These are phyloP conservation scores for Halocaridina rubra DNA, from an alignment of 2,888 invertebrate genomes.

Conservation along the genomic window DNA sequence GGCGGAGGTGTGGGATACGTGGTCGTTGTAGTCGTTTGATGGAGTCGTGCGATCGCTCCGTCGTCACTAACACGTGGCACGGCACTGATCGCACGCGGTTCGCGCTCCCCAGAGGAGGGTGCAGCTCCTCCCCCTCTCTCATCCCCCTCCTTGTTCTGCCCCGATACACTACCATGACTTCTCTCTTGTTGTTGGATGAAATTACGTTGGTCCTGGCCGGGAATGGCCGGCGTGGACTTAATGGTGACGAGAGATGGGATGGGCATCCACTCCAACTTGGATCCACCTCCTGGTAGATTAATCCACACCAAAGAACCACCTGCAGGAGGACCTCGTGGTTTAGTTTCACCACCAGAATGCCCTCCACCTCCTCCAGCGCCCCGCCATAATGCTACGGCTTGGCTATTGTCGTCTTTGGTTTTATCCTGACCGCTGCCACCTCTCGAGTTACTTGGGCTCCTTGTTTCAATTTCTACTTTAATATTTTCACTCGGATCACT, in stretches of 20 bases:
- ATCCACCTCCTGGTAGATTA: slow-evolving; percentile 60
- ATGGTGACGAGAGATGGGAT: slow-evolving; percentile 54
- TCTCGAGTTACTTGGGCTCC: not conserved
- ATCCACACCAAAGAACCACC: slow-evolving; percentile 59
- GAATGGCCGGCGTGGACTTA: slow-evolving; percentile 46
- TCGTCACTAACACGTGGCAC: slow-evolving; percentile 28
- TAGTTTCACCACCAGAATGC: not conserved
- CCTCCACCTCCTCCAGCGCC: not conserved
- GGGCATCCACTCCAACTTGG: slow-evolving; percentile 62
- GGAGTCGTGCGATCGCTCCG: not conserved
- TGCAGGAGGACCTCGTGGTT: slow-evolving; percentile 10
- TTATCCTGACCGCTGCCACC: not conserved
- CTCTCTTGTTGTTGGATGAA: not conserved
- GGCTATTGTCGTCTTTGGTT: not conserved
- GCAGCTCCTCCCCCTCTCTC: slow-evolving; percentile 21
- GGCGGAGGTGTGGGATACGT: not conserved
- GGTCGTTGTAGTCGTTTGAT: not conserved
- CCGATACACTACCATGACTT: not conserved
- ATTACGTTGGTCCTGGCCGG: slow-evolving; percentile 13
- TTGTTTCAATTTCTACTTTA: too few relatives aligned
- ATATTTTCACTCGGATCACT: not conserved
- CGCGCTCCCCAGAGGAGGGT: slow-evolving; percentile 14
- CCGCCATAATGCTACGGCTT: not conserved
- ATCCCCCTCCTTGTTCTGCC: slow-evolving; percentile 15
- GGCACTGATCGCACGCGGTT: slow-evolving; percentile 50